Conservation (phyloP, 2,797 vertebrate species). For the Necrosyrtes monachus region DNA sequence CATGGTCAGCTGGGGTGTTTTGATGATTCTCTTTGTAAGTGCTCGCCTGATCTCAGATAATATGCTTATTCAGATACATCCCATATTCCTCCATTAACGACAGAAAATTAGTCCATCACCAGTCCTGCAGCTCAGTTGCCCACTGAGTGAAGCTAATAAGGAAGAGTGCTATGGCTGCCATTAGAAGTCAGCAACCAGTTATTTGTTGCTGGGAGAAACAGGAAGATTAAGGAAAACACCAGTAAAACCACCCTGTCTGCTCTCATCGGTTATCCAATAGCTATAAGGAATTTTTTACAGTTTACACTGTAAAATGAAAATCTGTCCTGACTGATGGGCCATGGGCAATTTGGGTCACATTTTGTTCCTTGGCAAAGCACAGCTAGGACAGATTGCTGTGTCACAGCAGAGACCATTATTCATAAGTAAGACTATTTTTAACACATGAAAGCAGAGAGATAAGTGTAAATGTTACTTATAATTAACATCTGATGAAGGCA, state of each 20-base stretch:
- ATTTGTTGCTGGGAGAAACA: not conserved
- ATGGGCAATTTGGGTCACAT: not conserved
- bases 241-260: not conserved
- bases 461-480: conserved; percentile 1
- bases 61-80: not conserved
- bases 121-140: not conserved
- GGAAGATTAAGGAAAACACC: not conserved
- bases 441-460: not conserved
- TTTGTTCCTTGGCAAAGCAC: conserved; percentile 37
- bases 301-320: not conserved
- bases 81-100: not conserved
- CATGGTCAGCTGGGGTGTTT: not conserved
- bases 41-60: not conserved
- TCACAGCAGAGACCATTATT: conserved; percentile 45
- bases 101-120: not conserved
- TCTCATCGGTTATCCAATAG: not conserved
- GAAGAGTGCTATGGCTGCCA: not conserved
- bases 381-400: conserved; percentile 39
- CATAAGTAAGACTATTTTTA: conserved; percentile 44
- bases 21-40: not conserved
- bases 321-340: not conserved
- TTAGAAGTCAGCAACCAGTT: not conserved
- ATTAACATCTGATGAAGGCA: not conserved
- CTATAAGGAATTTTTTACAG: not conserved
- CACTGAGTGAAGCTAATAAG: not conserved